These are phyloP conservation scores for Ips typographus DNA, from an alignment of 1,140 invertebrate genomes.

Conservation along the genomic window DNA sequence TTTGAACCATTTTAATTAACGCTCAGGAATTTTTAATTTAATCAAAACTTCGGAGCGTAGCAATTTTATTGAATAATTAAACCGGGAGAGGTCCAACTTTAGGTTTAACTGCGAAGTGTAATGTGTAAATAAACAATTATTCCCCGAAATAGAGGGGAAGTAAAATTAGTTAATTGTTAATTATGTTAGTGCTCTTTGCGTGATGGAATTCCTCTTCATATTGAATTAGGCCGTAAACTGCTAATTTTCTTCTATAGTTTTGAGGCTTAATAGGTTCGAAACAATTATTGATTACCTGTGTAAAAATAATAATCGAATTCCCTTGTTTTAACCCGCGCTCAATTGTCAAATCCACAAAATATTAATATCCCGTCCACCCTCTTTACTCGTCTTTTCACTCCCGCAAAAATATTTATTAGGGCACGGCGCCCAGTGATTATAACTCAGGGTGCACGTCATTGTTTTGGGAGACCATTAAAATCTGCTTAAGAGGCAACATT, in stretches of 20 bases:
- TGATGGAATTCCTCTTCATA: slow-evolving; percentile 31
- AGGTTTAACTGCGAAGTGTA: slow-evolving; percentile 41
- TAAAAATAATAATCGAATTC: too few relatives aligned
- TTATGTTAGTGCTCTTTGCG: slow-evolving; percentile 33
- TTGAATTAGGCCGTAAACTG: too few relatives aligned
- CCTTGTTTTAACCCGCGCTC: not conserved
- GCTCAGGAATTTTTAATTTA: slow-evolving; percentile 41
- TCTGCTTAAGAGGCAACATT: slow-evolving; percentile 48
- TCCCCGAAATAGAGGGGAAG: slow-evolving; percentile 36
- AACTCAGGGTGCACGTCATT: slow-evolving; percentile 47
- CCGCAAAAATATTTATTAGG: slow-evolving; percentile 48
- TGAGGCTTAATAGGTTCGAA: too few relatives aligned
- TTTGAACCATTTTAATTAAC: slow-evolving; percentile 35
- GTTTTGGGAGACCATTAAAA: slow-evolving; percentile 51
- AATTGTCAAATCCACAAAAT: not conserved
- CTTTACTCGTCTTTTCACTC: slow-evolving; percentile 19
- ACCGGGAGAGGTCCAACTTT: slow-evolving; percentile 42
- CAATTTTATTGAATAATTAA: slow-evolving; percentile 51
- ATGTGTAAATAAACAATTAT: slow-evolving; percentile 43
- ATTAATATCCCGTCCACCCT: slow-evolving; percentile 1
- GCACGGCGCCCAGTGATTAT: slow-evolving; percentile 42
- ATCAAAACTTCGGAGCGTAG: slow-evolving; percentile 38
- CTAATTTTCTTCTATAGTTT: too few relatives aligned
- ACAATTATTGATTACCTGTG: too few relatives aligned
- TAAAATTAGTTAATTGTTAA: slow-evolving; percentile 43